phyloP scores from a whole-genome alignment of 2,888 invertebrate genomes.

The Slavum lentiscoides region DNA sequence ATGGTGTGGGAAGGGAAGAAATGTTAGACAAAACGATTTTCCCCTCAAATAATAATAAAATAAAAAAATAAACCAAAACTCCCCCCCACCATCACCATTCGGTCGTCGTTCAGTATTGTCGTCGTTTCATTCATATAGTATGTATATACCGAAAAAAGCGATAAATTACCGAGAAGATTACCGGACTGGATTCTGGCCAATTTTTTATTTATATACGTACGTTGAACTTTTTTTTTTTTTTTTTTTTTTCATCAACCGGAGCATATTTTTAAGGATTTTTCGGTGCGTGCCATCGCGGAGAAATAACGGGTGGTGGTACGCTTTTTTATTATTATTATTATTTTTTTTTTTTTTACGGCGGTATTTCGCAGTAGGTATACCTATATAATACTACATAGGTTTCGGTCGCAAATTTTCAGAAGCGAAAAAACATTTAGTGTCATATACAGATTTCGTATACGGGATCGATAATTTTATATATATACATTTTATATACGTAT shows the following conservation, averaged over 20 bases:
- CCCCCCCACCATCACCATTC: not conserved
- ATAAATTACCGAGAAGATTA: constrained; percentile 51
- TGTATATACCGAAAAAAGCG: constrained; percentile 36
- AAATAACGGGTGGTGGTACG: not conserved
- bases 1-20: not conserved
- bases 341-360: not conserved
- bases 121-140: constrained; percentile 50
- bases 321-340: no score
- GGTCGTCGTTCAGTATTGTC: constrained; percentile 8
- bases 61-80: constrained; percentile 45
- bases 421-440: constrained; percentile 4
- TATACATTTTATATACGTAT: not conserved
- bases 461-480: not conserved
- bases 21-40: constrained; percentile 51
- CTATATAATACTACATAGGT: not conserved
- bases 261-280: constrained; percentile 48
- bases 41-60: constrained; percentile 38
- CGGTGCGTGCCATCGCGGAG: not conserved
- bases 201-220: constrained; percentile 44
- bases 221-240: constrained; percentile 3
- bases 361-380: not conserved
- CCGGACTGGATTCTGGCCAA: constrained; percentile 47
- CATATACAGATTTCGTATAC: constrained; percentile 15
- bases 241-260: constrained; percentile 21
- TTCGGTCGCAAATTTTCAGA: constrained; percentile 1